A percentile compares a stretch with the other conserved stretches of the same genome.
Conservation (phyloP, 2,113 vertebrate species). For the Atlantisia rogersi region DNA sequence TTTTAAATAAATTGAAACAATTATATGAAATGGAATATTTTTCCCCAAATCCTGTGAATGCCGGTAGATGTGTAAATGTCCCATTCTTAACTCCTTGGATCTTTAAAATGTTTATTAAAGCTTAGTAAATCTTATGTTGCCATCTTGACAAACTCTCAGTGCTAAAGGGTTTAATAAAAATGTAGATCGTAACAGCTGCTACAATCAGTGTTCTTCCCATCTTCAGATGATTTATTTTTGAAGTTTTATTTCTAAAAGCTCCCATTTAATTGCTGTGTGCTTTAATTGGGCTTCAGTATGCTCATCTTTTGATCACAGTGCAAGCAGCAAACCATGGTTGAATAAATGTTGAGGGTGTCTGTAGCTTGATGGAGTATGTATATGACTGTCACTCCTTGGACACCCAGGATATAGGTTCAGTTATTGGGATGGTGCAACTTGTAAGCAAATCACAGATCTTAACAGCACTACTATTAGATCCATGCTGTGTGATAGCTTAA, state of each 20-base stretch:
- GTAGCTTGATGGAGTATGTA: background rate
- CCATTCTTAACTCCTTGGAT: background rate
- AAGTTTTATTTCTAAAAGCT: slow-evolving; percentile 57
- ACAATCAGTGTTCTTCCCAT: background rate
- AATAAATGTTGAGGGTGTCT: slow-evolving; percentile 26
- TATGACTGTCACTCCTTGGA: background rate
- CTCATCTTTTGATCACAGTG: slow-evolving; percentile 49
- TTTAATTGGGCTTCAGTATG: slow-evolving; percentile 23
- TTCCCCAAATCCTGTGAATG: background rate
- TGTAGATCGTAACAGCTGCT: slow-evolving; percentile 21
- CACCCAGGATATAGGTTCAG: background rate
- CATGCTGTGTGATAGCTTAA: background rate
- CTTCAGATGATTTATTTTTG: slow-evolving; percentile 54
- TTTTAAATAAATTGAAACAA: background rate
- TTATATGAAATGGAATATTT: background rate
- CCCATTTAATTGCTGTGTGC: slow-evolving; percentile 29
- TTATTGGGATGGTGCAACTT: background rate
- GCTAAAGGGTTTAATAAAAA: slow-evolving; percentile 15
- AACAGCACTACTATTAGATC: background rate
- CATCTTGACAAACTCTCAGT: slow-evolving; percentile 13
- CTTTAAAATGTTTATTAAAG: slow-evolving; percentile 23
- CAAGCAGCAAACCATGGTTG: background rate
- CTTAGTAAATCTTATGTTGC: background rate
- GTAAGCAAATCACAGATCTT: background rate
- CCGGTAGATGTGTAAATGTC: background rate